These are phyloP conservation scores for Hesperia comma DNA, from an alignment of 2,888 invertebrate genomes.

Conservation along the genomic window DNA sequence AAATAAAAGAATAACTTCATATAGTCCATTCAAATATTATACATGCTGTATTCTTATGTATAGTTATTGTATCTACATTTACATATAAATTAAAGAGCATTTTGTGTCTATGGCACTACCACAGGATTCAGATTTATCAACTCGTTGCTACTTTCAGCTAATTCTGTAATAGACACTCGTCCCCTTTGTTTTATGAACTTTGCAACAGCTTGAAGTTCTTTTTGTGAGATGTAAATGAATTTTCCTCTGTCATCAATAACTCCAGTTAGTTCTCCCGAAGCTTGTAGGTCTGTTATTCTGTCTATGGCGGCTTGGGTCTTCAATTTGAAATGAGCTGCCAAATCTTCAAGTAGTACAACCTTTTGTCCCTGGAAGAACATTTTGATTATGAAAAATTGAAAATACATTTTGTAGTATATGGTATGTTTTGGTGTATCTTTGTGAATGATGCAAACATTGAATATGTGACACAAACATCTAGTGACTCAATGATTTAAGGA, in stretches of 20 bases:
- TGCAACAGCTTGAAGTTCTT: slow-evolving; percentile 95
- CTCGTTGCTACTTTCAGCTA: slow-evolving; percentile 97
- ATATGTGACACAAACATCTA: no score
- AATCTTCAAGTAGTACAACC: slow-evolving; percentile 96
- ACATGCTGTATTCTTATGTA: slow-evolving; percentile 17
- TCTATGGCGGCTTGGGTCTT: slow-evolving; percentile 95
- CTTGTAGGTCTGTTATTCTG: slow-evolving; percentile 93
- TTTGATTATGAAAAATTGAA: background rate
- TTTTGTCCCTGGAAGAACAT: slow-evolving; percentile 87
- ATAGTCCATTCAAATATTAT: slow-evolving; percentile 10
- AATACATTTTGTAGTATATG: no score
- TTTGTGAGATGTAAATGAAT: slow-evolving; percentile 97
- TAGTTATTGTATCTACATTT: background rate
- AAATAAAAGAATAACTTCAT: slow-evolving; percentile 18
- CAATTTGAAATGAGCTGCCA: slow-evolving; percentile 95
- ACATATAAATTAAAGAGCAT: slow-evolving; percentile 26
- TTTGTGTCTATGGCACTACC: slow-evolving; percentile 51
- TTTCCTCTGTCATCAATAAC: slow-evolving; percentile 99
- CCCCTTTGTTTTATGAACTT: slow-evolving; percentile 98
- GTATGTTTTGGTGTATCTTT: no score
- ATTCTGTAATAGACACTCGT: slow-evolving; percentile 95
- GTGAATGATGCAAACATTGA: no score
- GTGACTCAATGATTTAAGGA: no score
- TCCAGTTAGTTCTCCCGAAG: slow-evolving; percentile 93
- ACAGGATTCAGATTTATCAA: slow-evolving; percentile 92